Evolutionary conservation across 1,140 invertebrate genomes (phyloP), one percentile per base, ranked within the genome.

Genomic region (Drosophila novamexicana): DNA sequence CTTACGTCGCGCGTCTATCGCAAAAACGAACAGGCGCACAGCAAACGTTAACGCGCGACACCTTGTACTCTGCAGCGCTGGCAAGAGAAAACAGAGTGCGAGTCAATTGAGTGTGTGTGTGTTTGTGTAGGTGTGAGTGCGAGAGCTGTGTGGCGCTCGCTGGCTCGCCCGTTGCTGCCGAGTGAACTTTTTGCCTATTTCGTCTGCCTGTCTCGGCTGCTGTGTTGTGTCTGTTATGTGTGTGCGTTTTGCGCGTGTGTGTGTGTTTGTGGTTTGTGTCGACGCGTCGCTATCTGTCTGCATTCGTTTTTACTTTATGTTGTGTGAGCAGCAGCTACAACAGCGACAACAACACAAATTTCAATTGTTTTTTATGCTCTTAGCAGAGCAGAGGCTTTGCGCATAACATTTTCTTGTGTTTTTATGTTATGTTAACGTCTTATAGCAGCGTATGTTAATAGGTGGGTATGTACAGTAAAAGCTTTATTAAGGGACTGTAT

Each of bases 1-100:
- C 83, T 86, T 88, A 86, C 89, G 90, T 91, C 90, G 89, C 89
- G 84, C 90, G 83, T 91, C 90, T 91, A 91, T 91, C 90, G 90
- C 90, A 89, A 91, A 91, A 90, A 86, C 64, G 71, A 91, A 91
- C 84, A 91, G 90, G 90, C 75, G 70, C 61, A 47, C 90, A 91
- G 90, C 53, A 67, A 56, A 18, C 12, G 6, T 5, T 1, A 75
- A 66, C 54, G 66, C 59, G 9, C 40, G 52, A 67, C 16, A 22
- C 52, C 44, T 52, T 6, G 34, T 54, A 37, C 47, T 53, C 40
- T 39, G 39, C 56, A 36, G 22, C 65, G 18, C 40, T 10, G 18
- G 49, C 49, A 39, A 54, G 63, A 72, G 49, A 42, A n/a, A 54
- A 62, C 52, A 37, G 9, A 16, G 52, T 12, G 10, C 47, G 52